These are phyloP conservation scores for Epiblema foenella DNA, from an alignment of 2,888 invertebrate species.

Conservation along the genomic window DNA sequence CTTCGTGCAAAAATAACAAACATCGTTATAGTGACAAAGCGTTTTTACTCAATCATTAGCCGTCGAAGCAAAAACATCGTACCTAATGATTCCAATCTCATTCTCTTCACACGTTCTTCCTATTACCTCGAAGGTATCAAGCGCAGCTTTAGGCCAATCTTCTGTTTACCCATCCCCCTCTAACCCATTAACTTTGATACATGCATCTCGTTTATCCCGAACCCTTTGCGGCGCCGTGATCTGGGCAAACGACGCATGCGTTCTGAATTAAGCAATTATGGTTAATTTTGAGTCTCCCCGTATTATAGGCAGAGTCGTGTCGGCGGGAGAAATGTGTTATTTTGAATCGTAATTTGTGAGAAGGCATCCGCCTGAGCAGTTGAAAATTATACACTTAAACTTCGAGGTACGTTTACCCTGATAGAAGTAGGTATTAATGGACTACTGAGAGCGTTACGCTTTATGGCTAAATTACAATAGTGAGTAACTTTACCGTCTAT, in stretches of 20 bases:
- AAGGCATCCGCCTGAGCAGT: conserved; percentile 82
- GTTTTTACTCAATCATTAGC: conserved; percentile 60
- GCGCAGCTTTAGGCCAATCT: conserved; percentile 56
- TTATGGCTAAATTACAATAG: conserved; percentile 46
- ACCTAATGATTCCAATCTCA: conserved; percentile 72
- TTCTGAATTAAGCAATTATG: conserved; percentile 84
- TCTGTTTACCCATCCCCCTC: conserved; percentile 60
- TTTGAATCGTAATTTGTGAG: conserved; percentile 84
- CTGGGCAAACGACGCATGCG: conserved; percentile 72
- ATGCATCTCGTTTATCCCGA: conserved; percentile 56
- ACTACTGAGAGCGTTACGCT: conserved; percentile 58
- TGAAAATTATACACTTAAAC: conserved; percentile 77
- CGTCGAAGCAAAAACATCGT: conserved; percentile 65
- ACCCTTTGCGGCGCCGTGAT: conserved; percentile 66
- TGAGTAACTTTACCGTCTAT: conserved; percentile 30
- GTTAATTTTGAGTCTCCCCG: conserved; percentile 82
- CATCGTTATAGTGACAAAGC: conserved; percentile 55
- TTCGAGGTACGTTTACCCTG: conserved; percentile 67
- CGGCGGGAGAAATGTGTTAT: conserved; percentile 80
- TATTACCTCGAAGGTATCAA: conserved; percentile 74
- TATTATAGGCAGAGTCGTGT: conserved; percentile 75
- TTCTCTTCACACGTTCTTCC: conserved; percentile 77
- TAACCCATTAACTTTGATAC: conserved; percentile 47
- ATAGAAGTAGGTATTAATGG: conserved; percentile 57
- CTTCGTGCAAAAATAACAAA: conserved; percentile 33